Evolutionary conservation across 2,113 vertebrate species (phyloP).

Genomic region (Mesembrinibis cayennensis): DNA sequence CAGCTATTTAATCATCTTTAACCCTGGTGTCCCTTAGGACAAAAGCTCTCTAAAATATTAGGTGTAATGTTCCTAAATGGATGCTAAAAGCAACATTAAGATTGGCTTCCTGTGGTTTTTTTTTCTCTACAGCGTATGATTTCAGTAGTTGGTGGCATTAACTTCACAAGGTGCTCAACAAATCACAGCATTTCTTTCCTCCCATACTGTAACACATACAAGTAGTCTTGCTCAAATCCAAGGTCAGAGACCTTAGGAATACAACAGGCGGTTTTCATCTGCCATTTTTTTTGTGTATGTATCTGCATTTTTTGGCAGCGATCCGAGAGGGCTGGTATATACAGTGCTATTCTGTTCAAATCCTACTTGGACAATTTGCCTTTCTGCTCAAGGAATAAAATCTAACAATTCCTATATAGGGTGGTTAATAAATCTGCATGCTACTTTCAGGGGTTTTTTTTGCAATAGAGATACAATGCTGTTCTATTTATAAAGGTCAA

Average conservation of each 20-base stretch:
- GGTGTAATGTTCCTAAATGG: background rate
- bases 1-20: background rate
- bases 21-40: background rate
- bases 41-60: background rate
- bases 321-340: background rate
- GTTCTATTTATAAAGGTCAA: slow-evolving; percentile 40
- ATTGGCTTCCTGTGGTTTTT: fast-evolving
- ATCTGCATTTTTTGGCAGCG: background rate
- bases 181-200: background rate
- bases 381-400: background rate
- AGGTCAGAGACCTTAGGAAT: background rate
- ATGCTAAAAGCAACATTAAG: background rate
- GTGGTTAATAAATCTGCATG: background rate
- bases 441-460: background rate
- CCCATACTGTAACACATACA: fast-evolving
- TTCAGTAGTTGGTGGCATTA: background rate
- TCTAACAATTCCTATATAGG: background rate
- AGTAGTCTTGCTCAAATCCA: background rate
- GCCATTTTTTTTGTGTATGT: background rate
- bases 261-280: background rate
- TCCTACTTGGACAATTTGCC: background rate
- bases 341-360: background rate
- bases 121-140: fast-evolving
- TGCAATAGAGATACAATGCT: background rate
- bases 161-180: background rate